phyloP scores from a whole-genome alignment of 2,113 vertebrate genomes.

The Panurus biarmicus region DNA sequence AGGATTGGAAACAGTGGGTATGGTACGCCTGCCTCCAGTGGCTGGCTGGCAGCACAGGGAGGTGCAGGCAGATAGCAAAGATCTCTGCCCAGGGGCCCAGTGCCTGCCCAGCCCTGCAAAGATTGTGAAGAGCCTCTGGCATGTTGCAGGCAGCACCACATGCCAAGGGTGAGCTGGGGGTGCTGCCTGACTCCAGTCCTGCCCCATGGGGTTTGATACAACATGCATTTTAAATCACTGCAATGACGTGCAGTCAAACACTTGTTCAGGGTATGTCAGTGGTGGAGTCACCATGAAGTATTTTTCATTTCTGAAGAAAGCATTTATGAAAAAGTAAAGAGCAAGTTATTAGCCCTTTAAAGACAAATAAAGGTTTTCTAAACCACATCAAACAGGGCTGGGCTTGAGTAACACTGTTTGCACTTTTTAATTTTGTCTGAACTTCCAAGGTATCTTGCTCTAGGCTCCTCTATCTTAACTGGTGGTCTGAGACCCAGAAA shows the following conservation, averaged over 20 bases:
- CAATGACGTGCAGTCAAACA: fast-evolving
- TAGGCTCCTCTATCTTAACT: neutral
- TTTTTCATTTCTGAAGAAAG: neutral
- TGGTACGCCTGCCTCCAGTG: neutral
- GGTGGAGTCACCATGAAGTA: neutral
- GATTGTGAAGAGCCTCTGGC: neutral
- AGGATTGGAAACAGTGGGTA: neutral
- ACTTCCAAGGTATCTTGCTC: neutral
- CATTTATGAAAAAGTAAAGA: neutral
- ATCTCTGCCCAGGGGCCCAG: neutral
- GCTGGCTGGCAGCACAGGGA: neutral
- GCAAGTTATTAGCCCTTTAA: neutral
- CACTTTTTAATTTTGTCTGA: neutral
- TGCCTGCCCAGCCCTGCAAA: fast-evolving
- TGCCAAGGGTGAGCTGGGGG: neutral
- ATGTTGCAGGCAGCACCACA: neutral
- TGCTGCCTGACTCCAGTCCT: neutral
- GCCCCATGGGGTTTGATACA: fast-evolving
- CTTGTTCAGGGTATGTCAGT: fast-evolving
- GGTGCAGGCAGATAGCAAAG: fast-evolving
- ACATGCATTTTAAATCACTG: neutral
- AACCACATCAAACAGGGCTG: neutral
- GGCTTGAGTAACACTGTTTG: neutral
- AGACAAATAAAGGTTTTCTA: neutral
- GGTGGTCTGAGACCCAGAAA: neutral